Base-by-base conservation (phyloP, 2,888 invertebrate species). In the Ormyrus pomaceus region DNA sequence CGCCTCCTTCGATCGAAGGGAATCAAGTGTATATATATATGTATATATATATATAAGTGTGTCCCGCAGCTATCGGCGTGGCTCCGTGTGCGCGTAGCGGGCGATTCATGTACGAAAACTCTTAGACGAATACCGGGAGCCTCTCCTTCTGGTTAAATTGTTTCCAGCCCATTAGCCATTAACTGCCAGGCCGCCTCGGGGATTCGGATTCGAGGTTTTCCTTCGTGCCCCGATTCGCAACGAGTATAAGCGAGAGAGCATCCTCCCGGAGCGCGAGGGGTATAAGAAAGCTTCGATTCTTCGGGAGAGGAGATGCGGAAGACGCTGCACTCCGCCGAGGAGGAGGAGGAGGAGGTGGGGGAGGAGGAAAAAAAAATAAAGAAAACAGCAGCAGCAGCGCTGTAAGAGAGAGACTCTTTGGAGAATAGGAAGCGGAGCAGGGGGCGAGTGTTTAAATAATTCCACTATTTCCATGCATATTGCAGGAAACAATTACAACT, bases 401-500 rank as follows among this genome's bases (percentile, higher is more conserved):
- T 84, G 85, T 77, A 81, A 72, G 66, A 59, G 46, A 77, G 74
- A 61, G 71, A 68, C 55, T 65, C 50, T 68, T 64, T 48, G 45
- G 76, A 56, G 72, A 76, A 75, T 70, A 77, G 69, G 64, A 77
- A 79, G 71, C 80, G 89, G 89, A 87, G 87, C 89, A 64, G 7
- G 45, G 58, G 71, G 45, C 53, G 88, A 51, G 72, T 88, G 89
- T 90, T 90, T 90, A 90, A 90, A 90, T 90, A 90, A 90, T 90
- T 90, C 86, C 84, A 88, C 90, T 88, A 90, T 90, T 90, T 89
- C 89, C 88, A 90, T 90, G 89, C 90, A 89, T 90, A 90, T 90
- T 89, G 89, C 89, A 89, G 89, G 89, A 90, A 90, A 90, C 89
- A 90, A 90, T 90, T 90, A 90, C 90, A 90, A 89, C 87, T 90